A percentile compares a stretch with the other conserved stretches of the same genome.
phyloP scores from a whole-genome alignment of 2,888 invertebrate species.

The Quadroppia sp. region DNA sequence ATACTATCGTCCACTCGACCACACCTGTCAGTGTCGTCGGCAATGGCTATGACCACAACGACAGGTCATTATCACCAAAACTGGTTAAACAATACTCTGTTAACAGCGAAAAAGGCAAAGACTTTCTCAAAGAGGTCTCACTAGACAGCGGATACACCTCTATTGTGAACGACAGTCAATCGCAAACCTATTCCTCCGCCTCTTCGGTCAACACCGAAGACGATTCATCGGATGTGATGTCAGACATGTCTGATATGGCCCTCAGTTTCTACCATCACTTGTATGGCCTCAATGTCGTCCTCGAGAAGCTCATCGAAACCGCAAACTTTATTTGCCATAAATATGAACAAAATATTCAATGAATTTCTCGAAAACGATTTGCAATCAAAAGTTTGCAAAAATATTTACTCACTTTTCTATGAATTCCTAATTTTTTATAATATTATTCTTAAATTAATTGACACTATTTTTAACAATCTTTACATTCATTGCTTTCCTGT shows the following conservation, averaged over 20 bases:
- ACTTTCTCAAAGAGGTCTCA: constrained; percentile 2
- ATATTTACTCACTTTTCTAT: no score
- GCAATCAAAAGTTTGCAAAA: no score
- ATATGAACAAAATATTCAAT: constrained; percentile 31
- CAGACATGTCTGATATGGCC: constrained; percentile 29
- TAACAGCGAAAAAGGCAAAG: not conserved
- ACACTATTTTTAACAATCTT: no score
- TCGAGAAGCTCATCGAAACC: constrained; percentile 9
- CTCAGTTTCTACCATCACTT: constrained; percentile 18
- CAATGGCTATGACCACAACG: not conserved
- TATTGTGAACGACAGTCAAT: not conserved
- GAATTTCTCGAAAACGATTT: not conserved
- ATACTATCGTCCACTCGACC: not conserved
- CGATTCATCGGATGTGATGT: not conserved
- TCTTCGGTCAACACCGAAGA: constrained; percentile 1
- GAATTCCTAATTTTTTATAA: no score
- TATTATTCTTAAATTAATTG: no score
- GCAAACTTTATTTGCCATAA: constrained; percentile 15
- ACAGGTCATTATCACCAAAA: not conserved
- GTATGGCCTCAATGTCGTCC: constrained; percentile 4
- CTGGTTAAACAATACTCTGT: constrained; percentile 10
- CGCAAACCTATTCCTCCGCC: not conserved
- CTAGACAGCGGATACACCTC: constrained; percentile 1
- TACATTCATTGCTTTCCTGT: no score
- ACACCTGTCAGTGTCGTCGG: not conserved